Evolutionary conservation across 1,140 invertebrate species (phyloP).

Genomic region (Saccostrea echinata): DNA sequence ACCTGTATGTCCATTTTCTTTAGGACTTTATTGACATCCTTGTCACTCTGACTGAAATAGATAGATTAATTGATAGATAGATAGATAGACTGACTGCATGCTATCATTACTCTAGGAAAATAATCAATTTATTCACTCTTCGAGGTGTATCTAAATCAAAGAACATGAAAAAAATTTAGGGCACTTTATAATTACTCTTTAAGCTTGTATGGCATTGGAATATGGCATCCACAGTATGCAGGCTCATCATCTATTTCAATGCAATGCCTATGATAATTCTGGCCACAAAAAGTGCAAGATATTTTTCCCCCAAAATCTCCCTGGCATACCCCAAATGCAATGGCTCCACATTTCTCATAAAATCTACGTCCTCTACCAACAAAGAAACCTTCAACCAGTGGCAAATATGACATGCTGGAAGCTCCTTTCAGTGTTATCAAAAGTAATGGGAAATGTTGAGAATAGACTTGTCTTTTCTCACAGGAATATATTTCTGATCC

Average conservation of each 20-base stretch:
- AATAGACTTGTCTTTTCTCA: background rate
- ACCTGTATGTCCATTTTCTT: constrained; percentile 9
- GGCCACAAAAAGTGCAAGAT: background rate
- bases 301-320: constrained; percentile 3
- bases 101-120: background rate
- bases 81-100: too few relatives aligned
- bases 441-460: background rate
- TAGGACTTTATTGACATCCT: background rate
- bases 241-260: background rate
- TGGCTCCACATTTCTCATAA: constrained; percentile 27
- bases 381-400: constrained; percentile 3
- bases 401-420: background rate
- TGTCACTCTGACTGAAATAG: background rate
- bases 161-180: background rate
- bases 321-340: background rate
- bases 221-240: background rate
- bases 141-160: background rate
- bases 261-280: constrained; percentile 9
- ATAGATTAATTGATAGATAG: background rate
- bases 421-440: background rate
- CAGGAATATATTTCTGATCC: background rate
- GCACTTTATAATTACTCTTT: background rate
- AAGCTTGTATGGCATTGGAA: background rate
- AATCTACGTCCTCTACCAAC: constrained; percentile 12
- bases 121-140: background rate